A percentile compares a stretch with the other conserved stretches of the same genome.
Conservation (phyloP, 2,113 vertebrate species). For the Tupaia tana region DNA sequence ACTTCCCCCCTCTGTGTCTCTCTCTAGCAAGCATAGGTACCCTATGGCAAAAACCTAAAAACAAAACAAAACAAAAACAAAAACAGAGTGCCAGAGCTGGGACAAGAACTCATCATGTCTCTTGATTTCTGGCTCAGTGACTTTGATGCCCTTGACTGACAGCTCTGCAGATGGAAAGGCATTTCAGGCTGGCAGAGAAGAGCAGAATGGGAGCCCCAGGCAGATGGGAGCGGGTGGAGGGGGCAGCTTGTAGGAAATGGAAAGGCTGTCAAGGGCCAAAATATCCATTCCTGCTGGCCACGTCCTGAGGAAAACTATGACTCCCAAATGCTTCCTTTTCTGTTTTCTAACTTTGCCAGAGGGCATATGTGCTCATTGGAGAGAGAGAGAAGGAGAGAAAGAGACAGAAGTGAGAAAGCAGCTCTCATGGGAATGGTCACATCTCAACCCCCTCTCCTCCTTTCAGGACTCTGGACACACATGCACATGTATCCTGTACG, state of each 20-base stretch:
- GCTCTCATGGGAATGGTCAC: no score
- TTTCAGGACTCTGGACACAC: no score
- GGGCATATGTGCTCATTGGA: no score
- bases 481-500: no score
- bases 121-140: background rate
- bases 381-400: no score
- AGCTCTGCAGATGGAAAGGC: background rate
- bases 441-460: no score
- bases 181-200: background rate
- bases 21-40: no score
- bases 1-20: no score
- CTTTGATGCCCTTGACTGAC: background rate
- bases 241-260: background rate
- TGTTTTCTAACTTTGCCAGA: no score
- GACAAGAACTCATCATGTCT: background rate
- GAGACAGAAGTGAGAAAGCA: no score
- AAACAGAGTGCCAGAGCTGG: background rate
- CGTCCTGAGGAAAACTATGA: background rate
- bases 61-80: no score
- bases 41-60: no score
- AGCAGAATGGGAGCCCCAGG: background rate
- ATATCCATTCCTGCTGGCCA: background rate
- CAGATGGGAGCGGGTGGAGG: background rate
- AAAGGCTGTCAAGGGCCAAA: slow-evolving; percentile 1
- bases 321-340: background rate